Conservation (phyloP, 2,113 vertebrate genomes). For the Labeo catla region DNA sequence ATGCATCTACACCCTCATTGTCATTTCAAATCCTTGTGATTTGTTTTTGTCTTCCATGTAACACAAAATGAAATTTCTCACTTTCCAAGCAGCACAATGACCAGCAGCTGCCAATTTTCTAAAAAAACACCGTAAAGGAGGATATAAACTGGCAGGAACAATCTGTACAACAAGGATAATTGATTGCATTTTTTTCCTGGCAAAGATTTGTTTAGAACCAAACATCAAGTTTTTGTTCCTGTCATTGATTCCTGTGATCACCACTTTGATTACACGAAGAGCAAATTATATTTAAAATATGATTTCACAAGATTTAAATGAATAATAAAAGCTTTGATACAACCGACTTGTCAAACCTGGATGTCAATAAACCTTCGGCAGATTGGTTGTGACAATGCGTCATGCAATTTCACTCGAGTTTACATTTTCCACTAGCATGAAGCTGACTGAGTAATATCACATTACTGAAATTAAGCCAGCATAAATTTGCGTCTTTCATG, state of each 20-base stretch:
- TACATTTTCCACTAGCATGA: no score
- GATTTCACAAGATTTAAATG: no score
- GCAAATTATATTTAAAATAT: not conserved
- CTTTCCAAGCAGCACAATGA: not conserved
- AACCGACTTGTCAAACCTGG: no score
- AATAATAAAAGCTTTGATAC: no score
- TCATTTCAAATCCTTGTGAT: not conserved
- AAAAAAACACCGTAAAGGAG: not conserved
- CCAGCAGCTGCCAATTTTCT: not conserved
- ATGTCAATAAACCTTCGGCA: no score
- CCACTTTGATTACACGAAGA: not conserved
- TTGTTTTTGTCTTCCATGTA: not conserved
- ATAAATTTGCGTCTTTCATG: no score
- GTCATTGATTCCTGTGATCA: not conserved
- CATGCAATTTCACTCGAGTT: no score
- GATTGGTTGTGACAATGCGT: no score
- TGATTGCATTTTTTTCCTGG: not conserved
- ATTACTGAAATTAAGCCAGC: no score
- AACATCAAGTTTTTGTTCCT: not conserved
- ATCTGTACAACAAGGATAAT: not conserved
- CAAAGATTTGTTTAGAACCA: not conserved
- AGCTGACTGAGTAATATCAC: no score
- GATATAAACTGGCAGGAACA: not conserved
- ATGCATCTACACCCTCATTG: not conserved
- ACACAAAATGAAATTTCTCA: not conserved